These are phyloP conservation scores for Xestobium rufovillosum DNA, from an alignment of 2,888 invertebrate genomes.

Conservation along the genomic window DNA sequence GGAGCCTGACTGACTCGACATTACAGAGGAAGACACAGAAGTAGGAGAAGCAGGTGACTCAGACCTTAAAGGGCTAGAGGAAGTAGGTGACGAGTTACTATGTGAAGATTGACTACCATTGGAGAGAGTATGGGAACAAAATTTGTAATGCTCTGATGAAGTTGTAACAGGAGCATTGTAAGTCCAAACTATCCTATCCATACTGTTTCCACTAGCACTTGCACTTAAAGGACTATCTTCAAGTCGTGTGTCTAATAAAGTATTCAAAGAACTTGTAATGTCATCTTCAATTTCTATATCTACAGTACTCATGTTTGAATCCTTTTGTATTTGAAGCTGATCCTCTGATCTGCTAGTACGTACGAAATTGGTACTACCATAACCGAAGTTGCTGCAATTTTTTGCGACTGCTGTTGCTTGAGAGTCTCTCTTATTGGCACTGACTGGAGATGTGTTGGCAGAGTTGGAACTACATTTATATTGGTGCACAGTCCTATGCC, in stretches of 20 bases:
- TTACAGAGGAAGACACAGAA: conserved; percentile 79
- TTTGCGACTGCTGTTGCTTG: conserved; percentile 20
- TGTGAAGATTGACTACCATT: conserved; percentile 53
- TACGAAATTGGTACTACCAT: conserved; percentile 48
- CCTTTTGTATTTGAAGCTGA: conserved; percentile 77
- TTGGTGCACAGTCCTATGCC: conserved; percentile 39
- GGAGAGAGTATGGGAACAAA: conserved; percentile 53
- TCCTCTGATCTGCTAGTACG: conserved; percentile 88
- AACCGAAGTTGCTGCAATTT: conserved; percentile 3
- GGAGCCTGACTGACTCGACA: conserved; percentile 70
- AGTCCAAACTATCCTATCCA: conserved; percentile 80
- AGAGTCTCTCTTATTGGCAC: conserved; percentile 46
- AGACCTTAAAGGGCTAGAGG: conserved; percentile 60
- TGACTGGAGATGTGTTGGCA: conserved; percentile 48
- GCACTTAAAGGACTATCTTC: conserved; percentile 37
- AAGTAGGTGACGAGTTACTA: conserved; percentile 66
- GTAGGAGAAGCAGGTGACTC: conserved; percentile 74
- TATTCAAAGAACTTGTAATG: conserved; percentile 87
- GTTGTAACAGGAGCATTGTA: conserved; percentile 84
- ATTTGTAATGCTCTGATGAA: conserved; percentile 35
- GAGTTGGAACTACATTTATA: conserved; percentile 44
- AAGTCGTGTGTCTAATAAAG: conserved; percentile 71
- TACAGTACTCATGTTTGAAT: conserved; percentile 70
- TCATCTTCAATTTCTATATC: conserved; percentile 90
- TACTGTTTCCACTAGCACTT: conserved; percentile 40